These are phyloP conservation scores for Amiota minor DNA, from an alignment of 2,888 invertebrate genomes.

Conservation along the genomic window DNA sequence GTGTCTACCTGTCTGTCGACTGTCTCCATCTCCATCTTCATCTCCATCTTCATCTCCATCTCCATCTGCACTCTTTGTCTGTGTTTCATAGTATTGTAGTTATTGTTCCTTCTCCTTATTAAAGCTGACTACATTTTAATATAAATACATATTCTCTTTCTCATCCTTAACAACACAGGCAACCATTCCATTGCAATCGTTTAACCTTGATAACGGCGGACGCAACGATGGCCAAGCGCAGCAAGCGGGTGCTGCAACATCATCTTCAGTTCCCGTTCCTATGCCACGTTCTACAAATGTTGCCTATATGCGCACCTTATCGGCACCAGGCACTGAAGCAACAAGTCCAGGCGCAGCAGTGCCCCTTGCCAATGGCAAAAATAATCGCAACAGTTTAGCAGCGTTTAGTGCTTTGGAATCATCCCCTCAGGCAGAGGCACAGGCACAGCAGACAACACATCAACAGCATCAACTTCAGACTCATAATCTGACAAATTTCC, in stretches of 20 bases:
- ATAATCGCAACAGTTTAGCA: conserved; percentile 54
- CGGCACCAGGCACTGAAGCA: conserved; percentile 63
- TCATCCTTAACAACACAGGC: conserved; percentile 59
- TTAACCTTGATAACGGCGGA: conserved; percentile 72
- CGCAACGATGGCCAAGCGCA: conserved; percentile 52
- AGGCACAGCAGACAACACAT: conserved; percentile 27
- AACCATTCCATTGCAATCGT: conserved; percentile 74
- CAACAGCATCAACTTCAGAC: conserved; percentile 35
- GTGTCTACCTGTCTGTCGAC: too few species aligned
- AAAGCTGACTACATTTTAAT: conserved; percentile 58
- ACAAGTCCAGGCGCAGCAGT: conserved; percentile 39
- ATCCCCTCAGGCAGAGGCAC: conserved; percentile 28
- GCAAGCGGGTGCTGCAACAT: conserved; percentile 42
- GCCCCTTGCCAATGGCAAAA: conserved; percentile 30
- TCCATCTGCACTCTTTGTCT: too few species aligned
- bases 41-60: too few species aligned
- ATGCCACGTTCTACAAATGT: conserved; percentile 48
- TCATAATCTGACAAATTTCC: conserved; percentile 69
- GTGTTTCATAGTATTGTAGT: too few species aligned
- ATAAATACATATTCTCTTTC: conserved; percentile 25
- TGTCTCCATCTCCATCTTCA: neutral
- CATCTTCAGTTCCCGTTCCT: conserved; percentile 41
- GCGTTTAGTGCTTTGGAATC: conserved; percentile 49
- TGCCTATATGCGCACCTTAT: conserved; percentile 70
- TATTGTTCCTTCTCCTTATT: conserved; percentile 54